phyloP scores from a whole-genome alignment of 1,140 invertebrate species.

The Aricia agestis region DNA sequence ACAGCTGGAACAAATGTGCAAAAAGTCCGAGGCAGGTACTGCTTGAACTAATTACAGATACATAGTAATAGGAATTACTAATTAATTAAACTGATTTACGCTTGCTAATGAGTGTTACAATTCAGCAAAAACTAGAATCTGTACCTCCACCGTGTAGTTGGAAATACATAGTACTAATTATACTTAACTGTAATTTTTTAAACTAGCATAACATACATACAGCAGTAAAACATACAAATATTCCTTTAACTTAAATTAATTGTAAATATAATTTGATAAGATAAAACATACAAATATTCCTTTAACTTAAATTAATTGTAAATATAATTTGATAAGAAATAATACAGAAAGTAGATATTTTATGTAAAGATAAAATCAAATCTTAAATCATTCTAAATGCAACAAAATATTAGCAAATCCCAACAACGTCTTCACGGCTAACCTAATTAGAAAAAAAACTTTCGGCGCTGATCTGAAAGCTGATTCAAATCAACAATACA shows the following conservation, averaged over 20 bases:
- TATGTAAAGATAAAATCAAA: neutral
- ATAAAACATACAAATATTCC: too few relatives aligned
- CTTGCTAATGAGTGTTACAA: neutral
- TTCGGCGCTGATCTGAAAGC: neutral
- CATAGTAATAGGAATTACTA: neutral
- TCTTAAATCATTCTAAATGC: neutral
- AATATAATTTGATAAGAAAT: too few relatives aligned
- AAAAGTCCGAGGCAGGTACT: neutral
- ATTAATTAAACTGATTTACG: constrained; percentile 3
- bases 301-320: too few relatives aligned
- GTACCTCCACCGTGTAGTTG: neutral
- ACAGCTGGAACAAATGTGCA: neutral
- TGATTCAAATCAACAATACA: constrained; percentile 11
- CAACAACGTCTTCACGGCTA: neutral
- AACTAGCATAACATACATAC: too few relatives aligned
- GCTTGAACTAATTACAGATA: neutral
- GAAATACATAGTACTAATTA: too few relatives aligned
- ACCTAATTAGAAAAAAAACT: constrained; percentile 13
- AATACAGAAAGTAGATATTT: too few relatives aligned
- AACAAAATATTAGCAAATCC: neutral
- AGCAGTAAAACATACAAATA: too few relatives aligned
- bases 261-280: too few relatives aligned
- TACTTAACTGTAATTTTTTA: too few relatives aligned
- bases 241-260: too few relatives aligned
- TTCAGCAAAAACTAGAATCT: neutral